phyloP scores from a whole-genome alignment of 2,797 vertebrate species.

The Molossus alvarezi region DNA sequence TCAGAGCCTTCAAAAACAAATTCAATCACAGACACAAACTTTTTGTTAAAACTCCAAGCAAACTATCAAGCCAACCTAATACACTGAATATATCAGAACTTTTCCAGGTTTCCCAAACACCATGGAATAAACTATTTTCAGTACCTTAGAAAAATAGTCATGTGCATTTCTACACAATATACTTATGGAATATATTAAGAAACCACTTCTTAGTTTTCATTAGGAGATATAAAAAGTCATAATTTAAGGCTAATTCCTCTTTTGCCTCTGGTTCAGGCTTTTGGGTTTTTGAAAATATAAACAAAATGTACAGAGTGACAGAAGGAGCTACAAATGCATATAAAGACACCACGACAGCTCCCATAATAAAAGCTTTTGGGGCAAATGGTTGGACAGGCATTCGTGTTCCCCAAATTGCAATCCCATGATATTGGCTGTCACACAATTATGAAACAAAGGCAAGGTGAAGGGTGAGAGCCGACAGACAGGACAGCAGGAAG shows the following conservation, averaged over 20 bases:
- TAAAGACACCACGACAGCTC: neutral
- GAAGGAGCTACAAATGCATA: neutral
- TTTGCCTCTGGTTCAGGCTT: slow-evolving; percentile 40
- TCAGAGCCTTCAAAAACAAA: slow-evolving; percentile 59
- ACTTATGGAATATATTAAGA: neutral
- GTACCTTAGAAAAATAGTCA: slow-evolving; percentile 36
- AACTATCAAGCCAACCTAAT: slow-evolving; percentile 46
- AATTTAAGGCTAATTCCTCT: slow-evolving; percentile 36
- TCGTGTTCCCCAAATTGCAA: slow-evolving; percentile 67
- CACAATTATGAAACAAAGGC: slow-evolving; percentile 77
- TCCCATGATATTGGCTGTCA: slow-evolving; percentile 70
- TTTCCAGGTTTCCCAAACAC: slow-evolving; percentile 45
- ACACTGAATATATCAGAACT: slow-evolving; percentile 49
- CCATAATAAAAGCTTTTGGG: slow-evolving; percentile 23
- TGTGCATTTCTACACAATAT: slow-evolving; percentile 31
- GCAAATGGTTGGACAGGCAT: slow-evolving; percentile 4
- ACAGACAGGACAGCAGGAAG: slow-evolving; percentile 55
- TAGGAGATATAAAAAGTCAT: neutral
- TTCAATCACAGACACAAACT: neutral
- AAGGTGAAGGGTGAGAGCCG: slow-evolving; percentile 76
- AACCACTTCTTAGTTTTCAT: slow-evolving; percentile 47
- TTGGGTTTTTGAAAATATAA: slow-evolving; percentile 46
- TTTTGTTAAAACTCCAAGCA: slow-evolving; percentile 41
- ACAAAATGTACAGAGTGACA: neutral
- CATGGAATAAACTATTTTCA: slow-evolving; percentile 50